phyloP scores from a whole-genome alignment of 2,113 vertebrate genomes.

The Silurus asotus region DNA sequence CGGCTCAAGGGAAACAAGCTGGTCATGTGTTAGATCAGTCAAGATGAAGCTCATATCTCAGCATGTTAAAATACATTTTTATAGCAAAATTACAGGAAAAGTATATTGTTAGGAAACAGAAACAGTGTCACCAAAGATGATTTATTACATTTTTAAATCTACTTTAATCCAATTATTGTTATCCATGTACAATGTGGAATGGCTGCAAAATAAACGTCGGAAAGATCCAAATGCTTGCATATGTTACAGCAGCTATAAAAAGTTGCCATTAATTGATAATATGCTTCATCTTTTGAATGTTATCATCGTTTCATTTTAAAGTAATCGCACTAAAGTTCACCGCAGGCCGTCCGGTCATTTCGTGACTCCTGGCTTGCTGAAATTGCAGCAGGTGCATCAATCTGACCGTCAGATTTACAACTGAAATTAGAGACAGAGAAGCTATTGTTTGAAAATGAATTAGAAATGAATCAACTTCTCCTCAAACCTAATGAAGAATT shows the following conservation, averaged over 20 bases:
- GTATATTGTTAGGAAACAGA: not conserved
- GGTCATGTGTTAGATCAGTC: not conserved
- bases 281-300: not conserved
- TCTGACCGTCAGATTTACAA: not conserved
- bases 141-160: not conserved
- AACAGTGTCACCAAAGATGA: not conserved
- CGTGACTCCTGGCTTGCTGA: not conserved
- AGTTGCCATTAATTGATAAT: too few relatives aligned
- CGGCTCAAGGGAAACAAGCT: not conserved
- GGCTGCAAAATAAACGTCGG: not conserved
- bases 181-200: not conserved
- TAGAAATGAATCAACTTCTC: not conserved
- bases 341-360: not conserved
- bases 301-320: not conserved
- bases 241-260: not conserved
- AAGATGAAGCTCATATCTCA: not conserved
- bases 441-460: not conserved
- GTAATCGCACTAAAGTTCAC: not conserved
- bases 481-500: not conserved
- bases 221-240: not conserved
- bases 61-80: not conserved
- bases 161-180: not conserved
- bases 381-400: not conserved
- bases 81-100: not conserved
- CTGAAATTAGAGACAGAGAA: not conserved